Base-by-base conservation (phyloP, 2,888 invertebrate genomes). In the Andricus quercusramuli region DNA sequence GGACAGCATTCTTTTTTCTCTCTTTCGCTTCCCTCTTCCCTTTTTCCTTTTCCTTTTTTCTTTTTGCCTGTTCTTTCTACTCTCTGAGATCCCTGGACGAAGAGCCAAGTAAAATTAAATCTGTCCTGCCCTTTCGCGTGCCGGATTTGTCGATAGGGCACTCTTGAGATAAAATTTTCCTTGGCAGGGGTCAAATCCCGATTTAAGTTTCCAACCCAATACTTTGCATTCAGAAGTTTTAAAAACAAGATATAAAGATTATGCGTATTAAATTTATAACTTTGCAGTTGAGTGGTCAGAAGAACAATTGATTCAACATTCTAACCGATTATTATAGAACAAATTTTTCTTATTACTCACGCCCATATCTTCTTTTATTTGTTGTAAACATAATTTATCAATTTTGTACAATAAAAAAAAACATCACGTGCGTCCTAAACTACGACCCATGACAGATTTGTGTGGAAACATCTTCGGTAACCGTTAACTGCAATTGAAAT, bases 1-100 rank as follows among this genome's bases (percentile, higher is more conserved):
- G 84, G 76, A 78, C 77, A 65, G 82, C 9, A 47, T 20, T 70
- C 44, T 29, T 70, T 70, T 70, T 62, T 62, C 15, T 13, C 25
- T 25, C 62, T 22, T 25, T 62, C 25, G 51, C 22, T 47, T 25
- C 51, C 1, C 51, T 29, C 51, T 70, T 17, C 25, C 25, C 17
- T 29, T 29, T 15, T 25, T 37, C 29, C 6, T 68, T 47, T 25
- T 6, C 44, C 32, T 32, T 29, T 2, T 29, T 8, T 17, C 65
- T 22, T 67, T 67, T 41, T 41, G 37, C 9, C 66, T 25, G 65
- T 29, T 65, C 65, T n/a, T n/a, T 37, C 20, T 66, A 9, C n/a
- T n/a, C 44, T 44, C 41, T 44, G 44, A 44, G 68, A 47, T 44
- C 8, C 68, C 47, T 22, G 44, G 9, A 47, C 68, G 44, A 25